Base-by-base conservation (phyloP, 2,797 vertebrate species). In the Girardinus metallicus region DNA sequence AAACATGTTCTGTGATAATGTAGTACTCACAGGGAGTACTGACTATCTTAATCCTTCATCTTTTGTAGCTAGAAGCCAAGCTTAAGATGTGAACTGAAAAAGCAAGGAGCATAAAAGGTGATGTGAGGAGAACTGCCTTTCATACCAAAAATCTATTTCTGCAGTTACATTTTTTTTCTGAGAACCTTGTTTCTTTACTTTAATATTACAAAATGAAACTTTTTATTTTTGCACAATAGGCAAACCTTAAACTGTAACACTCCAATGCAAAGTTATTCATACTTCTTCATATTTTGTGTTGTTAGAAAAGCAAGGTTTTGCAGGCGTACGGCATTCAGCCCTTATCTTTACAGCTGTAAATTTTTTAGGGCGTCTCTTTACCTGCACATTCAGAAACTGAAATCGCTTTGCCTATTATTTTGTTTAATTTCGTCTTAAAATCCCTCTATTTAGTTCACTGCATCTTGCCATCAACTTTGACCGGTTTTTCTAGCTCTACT, bases 11-110 rank as follows among this genome's bases (percentile, higher is more conserved):
- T 62, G 75, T 80, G 85, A 83, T 74, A 46, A 86, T 79, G 71
- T 46, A 55, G 39, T 60, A 49, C 85, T 79, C 77, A 68, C 62
- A 5, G 74, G 77, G 81, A 79, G 73, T 87, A 89, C 83, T 84
- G 68, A 85, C 88, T 80, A 89, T 89, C 88, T 86, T 87, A 89
- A 92, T 89, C 77, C 86, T 81, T 46, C 15, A 78, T 85, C 84
- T 86, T 74, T 89, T 89, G 84, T 80, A 77, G 84, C 82, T 77
- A 64, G 78, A 76, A 86, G 79, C 71, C 76, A 79, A 75, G 80
- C 80, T 86, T 75, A 85, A 84, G 51, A 75, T 75, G 55, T 76
- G 71, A 76, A 89, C 80, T 80, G 71, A 86, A 85, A 77, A 71
- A 46, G 82, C 87, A 89, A 89, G 82, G 77, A 83, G 76, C 64